Evolutionary conservation across 2,113 vertebrate genomes (phyloP), one percentile per base, ranked within the genome.

Genomic region (Geococcyx californianus): DNA sequence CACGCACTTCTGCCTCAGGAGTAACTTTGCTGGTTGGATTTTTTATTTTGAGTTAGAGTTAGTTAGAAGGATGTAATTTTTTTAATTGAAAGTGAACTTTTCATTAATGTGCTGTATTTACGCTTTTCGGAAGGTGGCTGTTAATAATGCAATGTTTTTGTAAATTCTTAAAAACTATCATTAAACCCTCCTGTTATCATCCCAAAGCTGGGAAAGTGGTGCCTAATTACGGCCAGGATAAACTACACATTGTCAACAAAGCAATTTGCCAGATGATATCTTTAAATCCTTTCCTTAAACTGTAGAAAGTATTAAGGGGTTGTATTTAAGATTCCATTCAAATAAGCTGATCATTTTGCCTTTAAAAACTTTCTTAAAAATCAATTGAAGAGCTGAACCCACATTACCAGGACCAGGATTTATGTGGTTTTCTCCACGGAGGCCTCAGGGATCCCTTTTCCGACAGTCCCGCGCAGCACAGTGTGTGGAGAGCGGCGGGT

Each of bases 181-280:
- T 47, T 42, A 93, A 81, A 62, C 59, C 34, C 15, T 40, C 7
- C 7, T 63, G 17, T 84, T 83, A 93, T 20, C 34, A 88, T 96
- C 73, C 72, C 88, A 88, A 87, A 92, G 44, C 23, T 17, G 79
- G 76, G 76, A 87, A 96, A 95, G 59, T 38, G 44, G 58, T 91
- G 69, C 55, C 91, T 95, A 96, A 97, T 95, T 96, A 79, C 1
- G 3, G 60, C 84, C 86, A 87, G 92, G 64, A 90, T 96, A 95
- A 96, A 95, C 95, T 90, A 55, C 89, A 91, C 93, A 67, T 73
- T 97, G 84, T 93, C 90, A 95, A 88, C 80, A 88, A 93, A 94
- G 81, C 89, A 94, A 92, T 89, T 86, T 94, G 34, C 84, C 66
- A 56, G 51, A 73, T 23, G 28, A 93, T 82, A 66, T 87, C 84